Evolutionary conservation across 2,888 invertebrate species (phyloP).

Genomic region (Unio pictorum): DNA sequence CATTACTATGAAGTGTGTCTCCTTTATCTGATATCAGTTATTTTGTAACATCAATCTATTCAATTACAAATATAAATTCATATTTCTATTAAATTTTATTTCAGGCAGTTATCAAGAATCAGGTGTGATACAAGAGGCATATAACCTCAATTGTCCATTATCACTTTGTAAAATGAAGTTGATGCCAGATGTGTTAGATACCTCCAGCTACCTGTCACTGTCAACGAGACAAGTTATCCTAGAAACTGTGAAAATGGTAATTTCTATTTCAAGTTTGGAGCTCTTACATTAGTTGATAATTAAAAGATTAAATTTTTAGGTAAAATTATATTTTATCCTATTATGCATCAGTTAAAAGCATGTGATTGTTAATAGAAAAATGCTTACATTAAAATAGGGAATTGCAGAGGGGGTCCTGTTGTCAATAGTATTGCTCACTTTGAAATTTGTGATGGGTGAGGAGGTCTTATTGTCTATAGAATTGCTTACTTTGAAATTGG

Average conservation of each 20-base stretch:
- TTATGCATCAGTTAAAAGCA: neutral
- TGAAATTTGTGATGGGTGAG: no score
- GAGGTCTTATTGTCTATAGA: no score
- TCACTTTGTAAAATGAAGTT: slow-evolving; percentile 10
- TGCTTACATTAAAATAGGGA: no score
- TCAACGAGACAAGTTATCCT: slow-evolving; percentile 66
- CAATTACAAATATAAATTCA: no score
- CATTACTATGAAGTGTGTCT: no score
- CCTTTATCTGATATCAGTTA: no score
- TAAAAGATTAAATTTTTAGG: neutral
- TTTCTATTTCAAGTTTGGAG: slow-evolving; percentile 1
- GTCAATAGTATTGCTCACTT: no score
- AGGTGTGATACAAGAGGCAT: slow-evolving; percentile 71
- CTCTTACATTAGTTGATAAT: neutral
- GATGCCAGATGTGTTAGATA: neutral
- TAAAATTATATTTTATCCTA: neutral
- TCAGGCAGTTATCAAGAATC: slow-evolving; percentile 70
- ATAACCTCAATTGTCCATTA: slow-evolving; percentile 70
- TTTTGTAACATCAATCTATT: no score
- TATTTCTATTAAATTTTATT: neutral
- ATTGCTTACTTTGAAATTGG: no score
- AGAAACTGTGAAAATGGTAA: slow-evolving; percentile 70
- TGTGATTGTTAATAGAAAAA: no score
- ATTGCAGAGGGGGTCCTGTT: no score
- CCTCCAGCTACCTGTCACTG: slow-evolving; percentile 55